These are phyloP conservation scores for Drosophila borborema DNA, from an alignment of 2,888 invertebrate species.

Conservation along the genomic window DNA sequence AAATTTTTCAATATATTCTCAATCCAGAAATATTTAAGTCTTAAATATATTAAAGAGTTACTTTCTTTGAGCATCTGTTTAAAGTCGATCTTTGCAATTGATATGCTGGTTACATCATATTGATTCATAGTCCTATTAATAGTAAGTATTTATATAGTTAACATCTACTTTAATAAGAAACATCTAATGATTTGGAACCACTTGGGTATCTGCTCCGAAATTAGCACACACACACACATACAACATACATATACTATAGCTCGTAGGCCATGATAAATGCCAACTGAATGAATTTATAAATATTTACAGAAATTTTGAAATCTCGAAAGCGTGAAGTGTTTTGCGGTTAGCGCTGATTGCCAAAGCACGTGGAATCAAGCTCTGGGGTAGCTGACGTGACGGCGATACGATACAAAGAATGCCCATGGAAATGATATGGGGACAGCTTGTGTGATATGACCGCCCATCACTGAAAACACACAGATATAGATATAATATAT, in stretches of 20 bases:
- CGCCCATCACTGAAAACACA: slow-evolving; percentile 7
- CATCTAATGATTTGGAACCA: slow-evolving; percentile 41
- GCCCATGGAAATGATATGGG: slow-evolving; percentile 39
- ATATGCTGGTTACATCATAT: not conserved
- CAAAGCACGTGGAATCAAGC: slow-evolving; percentile 38
- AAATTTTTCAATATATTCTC: too few species aligned
- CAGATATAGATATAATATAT: not conserved
- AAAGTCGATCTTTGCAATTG: not conserved
- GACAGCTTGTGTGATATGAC: slow-evolving; percentile 35
- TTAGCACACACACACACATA: slow-evolving; percentile 52
- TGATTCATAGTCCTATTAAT: not conserved
- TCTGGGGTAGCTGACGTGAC: slow-evolving; percentile 25
- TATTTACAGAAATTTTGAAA: slow-evolving; percentile 51
- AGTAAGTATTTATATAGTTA: not conserved
- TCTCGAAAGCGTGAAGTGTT: slow-evolving; percentile 55
- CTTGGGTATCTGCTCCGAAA: slow-evolving; percentile 39
- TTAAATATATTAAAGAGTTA: not conserved
- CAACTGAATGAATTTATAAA: slow-evolving; percentile 53
- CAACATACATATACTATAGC: too few species aligned
- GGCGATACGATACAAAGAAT: slow-evolving; percentile 34
- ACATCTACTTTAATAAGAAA: not conserved
- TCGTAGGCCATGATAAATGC: slow-evolving; percentile 27
- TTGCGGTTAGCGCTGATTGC: slow-evolving; percentile 31
- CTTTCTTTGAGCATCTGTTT: not conserved
- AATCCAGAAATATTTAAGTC: too few species aligned